Percentiles rank a stretch among this genome's conserved stretches.
phyloP scores from a whole-genome alignment of 2,113 vertebrate species.

The Plecturocebus donacophilus region DNA sequence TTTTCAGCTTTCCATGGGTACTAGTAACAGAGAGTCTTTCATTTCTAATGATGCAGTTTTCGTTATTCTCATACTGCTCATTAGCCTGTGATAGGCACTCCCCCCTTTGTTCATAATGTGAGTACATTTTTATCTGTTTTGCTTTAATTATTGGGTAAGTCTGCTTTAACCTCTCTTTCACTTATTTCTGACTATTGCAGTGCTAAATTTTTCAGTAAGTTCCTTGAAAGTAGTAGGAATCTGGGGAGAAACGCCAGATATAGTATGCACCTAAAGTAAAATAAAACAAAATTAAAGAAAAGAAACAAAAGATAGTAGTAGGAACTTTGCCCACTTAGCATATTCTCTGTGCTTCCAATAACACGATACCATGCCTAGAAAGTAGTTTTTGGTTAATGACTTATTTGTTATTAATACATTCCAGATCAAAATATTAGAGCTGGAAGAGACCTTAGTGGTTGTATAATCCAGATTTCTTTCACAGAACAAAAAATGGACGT shows the following conservation, averaged over 20 bases:
- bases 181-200: conserved; percentile 6
- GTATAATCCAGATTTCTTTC: not conserved
- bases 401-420: not conserved
- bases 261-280: no score
- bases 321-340: not conserved
- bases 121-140: conserved; percentile 3
- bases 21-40: not conserved
- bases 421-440: not conserved
- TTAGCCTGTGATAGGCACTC: not conserved
- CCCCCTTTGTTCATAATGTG: not conserved
- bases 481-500: not conserved
- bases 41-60: not conserved
- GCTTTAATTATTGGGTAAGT: not conserved
- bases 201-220: not conserved
- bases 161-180: not conserved
- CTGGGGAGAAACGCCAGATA: not conserved
- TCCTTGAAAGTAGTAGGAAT: not conserved
- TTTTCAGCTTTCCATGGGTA: not conserved
- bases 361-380: not conserved
- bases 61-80: not conserved
- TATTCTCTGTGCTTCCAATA: not conserved
- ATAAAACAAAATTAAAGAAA: no score
- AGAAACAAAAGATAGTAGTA: not conserved
- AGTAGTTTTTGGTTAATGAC: not conserved
- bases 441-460: not conserved